phyloP scores from a whole-genome alignment of 2,113 vertebrate species.

The Prunella himalayana region DNA sequence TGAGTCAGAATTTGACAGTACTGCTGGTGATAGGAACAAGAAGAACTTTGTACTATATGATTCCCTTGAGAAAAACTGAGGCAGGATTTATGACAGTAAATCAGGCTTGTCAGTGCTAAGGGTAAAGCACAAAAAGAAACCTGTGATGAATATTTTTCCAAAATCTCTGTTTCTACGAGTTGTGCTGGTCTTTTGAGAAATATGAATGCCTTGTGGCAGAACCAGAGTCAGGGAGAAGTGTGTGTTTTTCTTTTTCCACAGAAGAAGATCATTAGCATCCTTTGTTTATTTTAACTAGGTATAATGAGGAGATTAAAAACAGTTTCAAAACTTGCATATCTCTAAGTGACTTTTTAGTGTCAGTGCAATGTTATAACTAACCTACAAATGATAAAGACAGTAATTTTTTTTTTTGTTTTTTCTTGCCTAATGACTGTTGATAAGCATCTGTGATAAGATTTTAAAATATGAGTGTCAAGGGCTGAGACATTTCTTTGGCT shows the following conservation, averaged over 20 bases:
- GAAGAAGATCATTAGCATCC: conserved; percentile 50
- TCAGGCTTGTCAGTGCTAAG: accelerated
- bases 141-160: neutral
- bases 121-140: neutral
- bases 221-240: neutral
- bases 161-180: neutral
- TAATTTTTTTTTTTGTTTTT: neutral
- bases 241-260: neutral
- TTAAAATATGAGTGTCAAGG: conserved; percentile 57
- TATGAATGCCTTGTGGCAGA: neutral
- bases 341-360: conserved; percentile 53
- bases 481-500: conserved; percentile 26
- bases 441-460: conserved; percentile 68
- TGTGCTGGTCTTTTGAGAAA: neutral
- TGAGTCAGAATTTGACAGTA: neutral
- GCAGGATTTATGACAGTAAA: neutral
- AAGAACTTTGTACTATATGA: neutral
- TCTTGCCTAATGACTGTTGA: conserved; percentile 76
- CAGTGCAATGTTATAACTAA: conserved; percentile 69
- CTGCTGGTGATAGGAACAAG: neutral
- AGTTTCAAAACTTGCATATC: conserved; percentile 11
- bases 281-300: conserved; percentile 49
- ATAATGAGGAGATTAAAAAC: conserved; percentile 63
- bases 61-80: neutral
- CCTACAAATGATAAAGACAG: conserved; percentile 64